phyloP scores from a whole-genome alignment of 2,888 invertebrate genomes.

The Portevinia maculata region DNA sequence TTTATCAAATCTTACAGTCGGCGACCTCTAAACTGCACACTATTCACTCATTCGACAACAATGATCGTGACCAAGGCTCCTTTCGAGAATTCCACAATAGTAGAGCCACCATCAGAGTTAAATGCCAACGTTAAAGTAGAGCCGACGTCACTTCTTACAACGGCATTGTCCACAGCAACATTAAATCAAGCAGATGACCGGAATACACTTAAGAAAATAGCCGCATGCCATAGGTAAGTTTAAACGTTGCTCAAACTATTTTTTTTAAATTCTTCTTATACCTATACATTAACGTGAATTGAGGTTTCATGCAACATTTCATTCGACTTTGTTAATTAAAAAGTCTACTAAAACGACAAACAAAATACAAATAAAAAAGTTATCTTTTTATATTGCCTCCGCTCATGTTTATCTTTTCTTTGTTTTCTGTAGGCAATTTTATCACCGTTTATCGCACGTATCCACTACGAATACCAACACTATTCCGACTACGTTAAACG shows the following conservation, averaged over 20 bases:
- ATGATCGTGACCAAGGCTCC: conserved; percentile 42
- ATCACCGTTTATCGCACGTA: conserved; percentile 59
- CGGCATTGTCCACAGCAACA: conserved; percentile 6
- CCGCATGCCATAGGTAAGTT: conserved; percentile 55
- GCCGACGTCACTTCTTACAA: conserved; percentile 26
- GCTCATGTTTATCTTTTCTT: conserved; percentile 54
- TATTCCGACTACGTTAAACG: conserved; percentile 7
- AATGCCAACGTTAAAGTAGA: too few relatives aligned
- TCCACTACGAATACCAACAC: conserved; percentile 1
- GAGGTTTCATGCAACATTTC: conserved; percentile 54
- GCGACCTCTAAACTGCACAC: conserved; percentile 9
- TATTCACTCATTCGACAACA: conserved; percentile 26
- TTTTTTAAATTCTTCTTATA: not conserved
- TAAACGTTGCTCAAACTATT: not conserved
- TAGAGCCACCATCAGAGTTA: too few relatives aligned
- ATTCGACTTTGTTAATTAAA: conserved; percentile 40
- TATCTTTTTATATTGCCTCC: conserved; percentile 27
- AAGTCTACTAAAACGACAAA: conserved; percentile 11
- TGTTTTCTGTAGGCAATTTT: conserved; percentile 50
- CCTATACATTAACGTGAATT: conserved; percentile 52
- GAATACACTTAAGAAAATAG: conserved; percentile 33
- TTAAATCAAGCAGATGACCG: conserved; percentile 40
- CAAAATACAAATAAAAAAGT: not conserved
- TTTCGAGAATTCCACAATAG: conserved; percentile 35
- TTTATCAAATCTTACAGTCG: conserved; percentile 10